phyloP scores from a whole-genome alignment of 2,113 vertebrate species.

The Conger conger region DNA sequence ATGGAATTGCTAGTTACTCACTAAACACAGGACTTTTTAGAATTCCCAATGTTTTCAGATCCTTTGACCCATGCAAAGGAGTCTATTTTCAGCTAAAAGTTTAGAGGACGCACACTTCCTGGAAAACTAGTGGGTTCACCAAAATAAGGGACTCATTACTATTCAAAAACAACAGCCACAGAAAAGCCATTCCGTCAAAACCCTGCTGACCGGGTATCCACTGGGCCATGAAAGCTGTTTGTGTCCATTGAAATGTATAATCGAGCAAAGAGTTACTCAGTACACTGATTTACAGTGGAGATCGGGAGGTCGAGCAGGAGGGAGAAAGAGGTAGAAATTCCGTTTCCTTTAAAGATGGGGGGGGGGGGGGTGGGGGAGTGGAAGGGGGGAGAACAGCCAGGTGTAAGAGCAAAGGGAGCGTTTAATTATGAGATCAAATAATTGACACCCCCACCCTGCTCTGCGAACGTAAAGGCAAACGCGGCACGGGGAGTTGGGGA shows the following conservation, averaged over 20 bases:
- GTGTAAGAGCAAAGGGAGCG: constrained; percentile 14
- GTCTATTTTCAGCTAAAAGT: not conserved
- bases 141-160: not conserved
- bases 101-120: not conserved
- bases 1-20: not conserved
- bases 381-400: not conserved
- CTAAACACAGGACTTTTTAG: not conserved
- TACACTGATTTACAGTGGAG: not conserved
- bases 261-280: not conserved
- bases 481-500: constrained; percentile 32
- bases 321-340: constrained; percentile 2
- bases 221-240: not conserved
- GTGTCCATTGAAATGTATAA: constrained; percentile 16
- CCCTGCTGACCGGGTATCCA: not conserved
- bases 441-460: constrained; percentile 33
- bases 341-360: not conserved
- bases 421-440: constrained; percentile 43
- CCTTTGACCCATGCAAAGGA: not conserved
- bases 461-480: constrained; percentile 33
- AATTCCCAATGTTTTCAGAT: not conserved
- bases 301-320: not conserved
- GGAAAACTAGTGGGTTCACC: not conserved
- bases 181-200: not conserved
- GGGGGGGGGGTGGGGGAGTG: no score
- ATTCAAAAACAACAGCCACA: not conserved